Conservation (phyloP, 2,113 vertebrate species). For the Macquaria ambigua region DNA sequence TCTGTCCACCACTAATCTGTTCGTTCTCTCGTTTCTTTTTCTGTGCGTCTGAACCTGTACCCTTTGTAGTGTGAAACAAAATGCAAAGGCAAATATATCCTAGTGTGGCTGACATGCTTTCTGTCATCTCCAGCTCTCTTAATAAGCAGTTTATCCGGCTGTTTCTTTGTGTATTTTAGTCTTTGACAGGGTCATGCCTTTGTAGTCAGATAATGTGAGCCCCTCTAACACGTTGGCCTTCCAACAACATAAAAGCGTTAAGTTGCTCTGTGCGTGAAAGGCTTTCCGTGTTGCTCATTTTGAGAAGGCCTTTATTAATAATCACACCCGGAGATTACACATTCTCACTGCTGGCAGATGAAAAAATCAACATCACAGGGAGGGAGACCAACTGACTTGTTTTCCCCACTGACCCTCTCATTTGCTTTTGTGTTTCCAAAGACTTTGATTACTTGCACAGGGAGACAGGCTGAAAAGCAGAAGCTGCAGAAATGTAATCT, state of each 20-base stretch:
- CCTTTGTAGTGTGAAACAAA: slow-evolving; percentile 56
- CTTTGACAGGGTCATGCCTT: slow-evolving; percentile 55
- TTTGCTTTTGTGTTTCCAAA: slow-evolving; percentile 19
- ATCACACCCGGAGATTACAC: slow-evolving; percentile 32
- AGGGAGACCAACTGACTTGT: background rate
- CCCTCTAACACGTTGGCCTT: slow-evolving; percentile 13
- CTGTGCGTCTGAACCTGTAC: slow-evolving; percentile 38
- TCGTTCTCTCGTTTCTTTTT: slow-evolving; percentile 11
- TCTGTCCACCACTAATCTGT: slow-evolving; percentile 29
- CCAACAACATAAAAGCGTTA: slow-evolving; percentile 37
- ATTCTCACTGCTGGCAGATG: slow-evolving; percentile 21
- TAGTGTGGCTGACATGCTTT: slow-evolving; percentile 25
- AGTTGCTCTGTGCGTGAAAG: slow-evolving; percentile 16
- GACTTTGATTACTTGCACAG: background rate
- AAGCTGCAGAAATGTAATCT: too few species aligned
- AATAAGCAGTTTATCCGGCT: slow-evolving; percentile 62
- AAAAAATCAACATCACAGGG: slow-evolving; percentile 9
- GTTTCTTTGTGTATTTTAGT: slow-evolving; percentile 26
- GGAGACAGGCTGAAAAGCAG: background rate
- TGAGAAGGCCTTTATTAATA: slow-evolving; percentile 43
- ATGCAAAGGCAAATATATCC: slow-evolving; percentile 45
- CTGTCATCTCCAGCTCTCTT: slow-evolving; percentile 46
- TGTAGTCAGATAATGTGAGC: slow-evolving; percentile 60
- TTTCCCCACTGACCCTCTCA: slow-evolving; percentile 27
- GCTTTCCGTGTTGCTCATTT: slow-evolving; percentile 32